Percentiles rank a stretch among this genome's conserved stretches.
Evolutionary conservation across 1,140 invertebrate species (phyloP).

Genomic region (Oreohelix idahoensis): DNA sequence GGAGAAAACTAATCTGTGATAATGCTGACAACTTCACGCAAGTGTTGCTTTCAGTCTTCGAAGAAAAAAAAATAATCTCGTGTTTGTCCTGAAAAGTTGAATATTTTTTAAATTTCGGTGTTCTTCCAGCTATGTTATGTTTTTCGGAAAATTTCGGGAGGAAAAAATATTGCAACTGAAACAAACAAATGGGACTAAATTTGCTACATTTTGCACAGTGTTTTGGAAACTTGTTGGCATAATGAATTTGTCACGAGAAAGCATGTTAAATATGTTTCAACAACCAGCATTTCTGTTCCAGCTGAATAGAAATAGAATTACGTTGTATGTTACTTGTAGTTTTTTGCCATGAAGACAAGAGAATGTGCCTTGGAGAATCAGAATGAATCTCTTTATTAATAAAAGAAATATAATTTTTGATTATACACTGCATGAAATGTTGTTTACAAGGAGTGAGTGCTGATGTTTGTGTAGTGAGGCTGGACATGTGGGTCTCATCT

Average conservation of each 20-base stretch:
- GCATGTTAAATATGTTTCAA: neutral
- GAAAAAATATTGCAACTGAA: neutral
- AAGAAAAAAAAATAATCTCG: neutral
- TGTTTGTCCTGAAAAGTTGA: neutral
- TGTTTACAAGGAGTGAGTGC: no score
- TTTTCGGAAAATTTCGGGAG: neutral
- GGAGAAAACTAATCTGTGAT: slow-evolving; percentile 1
- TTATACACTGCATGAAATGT: neutral
- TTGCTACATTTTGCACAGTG: no score
- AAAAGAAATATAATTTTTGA: neutral
- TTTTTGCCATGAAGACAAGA: slow-evolving; percentile 12
- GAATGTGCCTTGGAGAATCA: slow-evolving; percentile 31
- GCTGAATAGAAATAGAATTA: neutral
- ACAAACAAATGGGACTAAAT: neutral
- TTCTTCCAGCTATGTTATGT: neutral
- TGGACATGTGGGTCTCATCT: no score
- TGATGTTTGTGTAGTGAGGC: no score
- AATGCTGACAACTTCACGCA: neutral
- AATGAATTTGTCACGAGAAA: no score
- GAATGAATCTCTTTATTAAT: slow-evolving; percentile 10
- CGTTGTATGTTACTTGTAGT: neutral
- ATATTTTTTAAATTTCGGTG: neutral
- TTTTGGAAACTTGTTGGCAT: no score
- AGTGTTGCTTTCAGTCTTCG: neutral
- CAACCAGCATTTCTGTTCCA: neutral